Percentiles rank a stretch among this genome's conserved stretches.
phyloP scores from a whole-genome alignment of 1,140 invertebrate species.

The Euwallacea similis region DNA sequence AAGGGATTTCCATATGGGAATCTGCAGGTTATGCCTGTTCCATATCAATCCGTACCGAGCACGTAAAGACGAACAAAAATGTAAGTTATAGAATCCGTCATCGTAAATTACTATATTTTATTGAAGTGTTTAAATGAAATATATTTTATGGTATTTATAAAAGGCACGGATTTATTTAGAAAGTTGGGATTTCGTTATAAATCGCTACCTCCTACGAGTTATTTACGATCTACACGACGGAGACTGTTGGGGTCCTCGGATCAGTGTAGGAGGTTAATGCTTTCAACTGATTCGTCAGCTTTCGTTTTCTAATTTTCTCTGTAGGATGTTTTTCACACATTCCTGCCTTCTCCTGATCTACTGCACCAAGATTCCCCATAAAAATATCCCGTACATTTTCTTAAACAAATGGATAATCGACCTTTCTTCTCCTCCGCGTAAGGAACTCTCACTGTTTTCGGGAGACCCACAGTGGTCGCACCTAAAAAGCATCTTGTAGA shows the following conservation, averaged over 20 bases:
- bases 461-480: no score
- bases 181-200: slow-evolving; percentile 45
- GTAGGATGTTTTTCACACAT: no score
- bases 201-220: slow-evolving; percentile 41
- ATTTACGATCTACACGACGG: slow-evolving; percentile 46
- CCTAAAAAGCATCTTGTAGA: no score
- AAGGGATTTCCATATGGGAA: neutral
- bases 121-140: slow-evolving; percentile 47
- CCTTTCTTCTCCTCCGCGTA: no score
- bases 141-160: slow-evolving; percentile 48
- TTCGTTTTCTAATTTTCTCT: no score
- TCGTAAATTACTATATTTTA: slow-evolving; percentile 47
- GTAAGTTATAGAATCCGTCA: slow-evolving; percentile 47
- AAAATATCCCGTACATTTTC: no score
- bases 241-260: slow-evolving; percentile 16
- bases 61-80: slow-evolving; percentile 35
- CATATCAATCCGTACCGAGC: slow-evolving; percentile 37
- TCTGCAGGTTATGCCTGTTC: slow-evolving; percentile 22
- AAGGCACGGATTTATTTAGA: slow-evolving; percentile 46
- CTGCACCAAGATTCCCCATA: no score
- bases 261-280: neutral
- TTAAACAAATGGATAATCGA: no score
- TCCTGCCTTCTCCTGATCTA: no score
- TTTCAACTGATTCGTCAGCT: no score
- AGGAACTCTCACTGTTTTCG: no score